phyloP scores from a whole-genome alignment of 2,113 vertebrate species.

The Lutjanus erythropterus region DNA sequence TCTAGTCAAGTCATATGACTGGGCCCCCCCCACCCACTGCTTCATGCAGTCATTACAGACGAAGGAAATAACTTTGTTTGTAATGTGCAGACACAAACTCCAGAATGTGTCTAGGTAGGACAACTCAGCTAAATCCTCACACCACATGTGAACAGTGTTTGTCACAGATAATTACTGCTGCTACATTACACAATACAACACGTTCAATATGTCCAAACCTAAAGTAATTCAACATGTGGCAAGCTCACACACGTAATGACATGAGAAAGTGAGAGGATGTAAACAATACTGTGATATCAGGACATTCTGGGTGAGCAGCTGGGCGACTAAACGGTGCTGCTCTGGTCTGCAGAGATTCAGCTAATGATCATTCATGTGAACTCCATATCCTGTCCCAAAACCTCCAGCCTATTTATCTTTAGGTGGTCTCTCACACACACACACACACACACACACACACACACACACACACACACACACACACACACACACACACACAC shows the following conservation, averaged over 20 bases:
- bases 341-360: constrained; percentile 75
- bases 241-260: constrained; percentile 36
- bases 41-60: constrained; percentile 3
- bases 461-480: constrained; percentile 66
- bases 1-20: too few species aligned
- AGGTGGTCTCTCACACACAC: constrained; percentile 22
- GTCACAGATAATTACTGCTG: constrained; percentile 54
- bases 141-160: constrained; percentile 59
- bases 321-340: constrained; percentile 63
- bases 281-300: constrained; percentile 56
- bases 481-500: constrained; percentile 51
- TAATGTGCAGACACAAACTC: constrained; percentile 27
- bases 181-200: constrained; percentile 57
- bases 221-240: constrained; percentile 65
- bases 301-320: constrained; percentile 74
- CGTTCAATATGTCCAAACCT: constrained; percentile 37
- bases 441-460: constrained; percentile 51
- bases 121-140: constrained; percentile 29
- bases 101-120: constrained; percentile 36
- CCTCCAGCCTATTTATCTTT: constrained; percentile 87
- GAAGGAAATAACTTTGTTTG: constrained; percentile 25
- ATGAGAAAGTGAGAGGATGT: constrained; percentile 65
- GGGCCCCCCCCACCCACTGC: too few species aligned
- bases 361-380: constrained; percentile 84
- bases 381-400: constrained; percentile 87